Evolutionary conservation across 2,888 invertebrate genomes (phyloP).

Genomic region (Drosophila borealis): DNA sequence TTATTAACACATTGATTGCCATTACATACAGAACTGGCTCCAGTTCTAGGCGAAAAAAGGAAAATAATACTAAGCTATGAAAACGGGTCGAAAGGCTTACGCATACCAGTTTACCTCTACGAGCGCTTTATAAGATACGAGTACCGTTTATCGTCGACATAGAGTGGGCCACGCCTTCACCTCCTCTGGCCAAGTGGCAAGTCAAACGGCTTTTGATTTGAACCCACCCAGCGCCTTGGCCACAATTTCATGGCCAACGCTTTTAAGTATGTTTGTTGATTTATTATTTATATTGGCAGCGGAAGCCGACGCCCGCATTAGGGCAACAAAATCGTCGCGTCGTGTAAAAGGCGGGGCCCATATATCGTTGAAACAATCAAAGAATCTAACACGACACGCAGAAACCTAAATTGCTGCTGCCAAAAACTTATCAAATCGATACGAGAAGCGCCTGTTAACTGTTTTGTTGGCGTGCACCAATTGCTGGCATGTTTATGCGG

Average conservation of each 20-base stretch:
- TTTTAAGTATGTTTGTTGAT: slow-evolving; percentile 47
- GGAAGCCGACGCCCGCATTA: slow-evolving; percentile 59
- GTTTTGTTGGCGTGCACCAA: slow-evolving; percentile 35
- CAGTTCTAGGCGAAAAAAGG: slow-evolving; percentile 14
- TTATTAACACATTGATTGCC: slow-evolving; percentile 54
- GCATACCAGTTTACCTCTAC: slow-evolving; percentile 46
- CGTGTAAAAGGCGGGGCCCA: slow-evolving; percentile 49
- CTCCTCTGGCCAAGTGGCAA: slow-evolving; percentile 23
- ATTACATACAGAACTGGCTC: slow-evolving; percentile 41
- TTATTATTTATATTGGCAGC: slow-evolving; percentile 42
- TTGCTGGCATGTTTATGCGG: slow-evolving; percentile 45
- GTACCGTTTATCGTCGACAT: slow-evolving; percentile 48
- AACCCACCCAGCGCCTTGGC: slow-evolving; percentile 25
- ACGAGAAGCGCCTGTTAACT: slow-evolving; percentile 45
- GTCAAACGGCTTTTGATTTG: slow-evolving; percentile 62
- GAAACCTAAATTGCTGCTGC: slow-evolving; percentile 37
- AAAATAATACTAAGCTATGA: neutral
- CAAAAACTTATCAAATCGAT: slow-evolving; percentile 68
- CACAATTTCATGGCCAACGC: slow-evolving; percentile 65
- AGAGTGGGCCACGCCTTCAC: slow-evolving; percentile 31
- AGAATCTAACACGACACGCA: slow-evolving; percentile 26
- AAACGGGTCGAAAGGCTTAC: slow-evolving; percentile 50
- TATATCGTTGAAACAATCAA: slow-evolving; percentile 64
- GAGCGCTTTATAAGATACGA: slow-evolving; percentile 30
- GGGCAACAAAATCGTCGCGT: slow-evolving; percentile 34